Evolutionary conservation across 2,888 invertebrate genomes (phyloP).

Genomic region (Himalopsyche anomala): DNA sequence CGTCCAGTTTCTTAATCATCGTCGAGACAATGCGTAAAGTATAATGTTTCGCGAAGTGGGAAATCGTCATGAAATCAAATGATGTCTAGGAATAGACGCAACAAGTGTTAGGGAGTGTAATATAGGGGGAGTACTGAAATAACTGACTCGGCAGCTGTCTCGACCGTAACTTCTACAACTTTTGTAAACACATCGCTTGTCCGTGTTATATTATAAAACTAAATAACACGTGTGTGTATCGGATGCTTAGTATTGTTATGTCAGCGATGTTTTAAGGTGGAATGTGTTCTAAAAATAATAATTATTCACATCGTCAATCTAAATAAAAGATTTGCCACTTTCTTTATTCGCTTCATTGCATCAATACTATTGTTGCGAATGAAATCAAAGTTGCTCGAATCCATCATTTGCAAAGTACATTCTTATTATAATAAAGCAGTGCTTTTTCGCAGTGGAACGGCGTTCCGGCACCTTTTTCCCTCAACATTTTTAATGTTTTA

Average conservation of each 20-base stretch:
- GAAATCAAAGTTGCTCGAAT: too few species aligned
- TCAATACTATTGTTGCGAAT: too few species aligned
- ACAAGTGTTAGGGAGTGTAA: constrained; percentile 33
- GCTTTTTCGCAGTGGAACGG: too few species aligned
- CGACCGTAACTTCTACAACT: constrained; percentile 10
- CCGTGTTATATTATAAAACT: neutral
- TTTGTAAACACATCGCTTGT: constrained; percentile 16
- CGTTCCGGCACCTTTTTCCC: too few species aligned
- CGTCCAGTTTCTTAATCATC: neutral
- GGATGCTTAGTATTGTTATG: neutral
- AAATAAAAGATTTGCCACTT: too few species aligned
- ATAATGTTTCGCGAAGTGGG: constrained; percentile 33
- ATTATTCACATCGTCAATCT: too few species aligned
- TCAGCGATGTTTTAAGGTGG: constrained; percentile 4
- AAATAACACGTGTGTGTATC: constrained; percentile 10
- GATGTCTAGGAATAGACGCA: constrained; percentile 10
- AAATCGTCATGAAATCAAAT: constrained; percentile 4
- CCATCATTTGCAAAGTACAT: too few species aligned
- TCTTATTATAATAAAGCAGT: too few species aligned
- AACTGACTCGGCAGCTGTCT: constrained; percentile 28
- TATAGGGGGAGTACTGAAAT: constrained; percentile 21
- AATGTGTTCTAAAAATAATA: neutral
- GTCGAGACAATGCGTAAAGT: neutral
- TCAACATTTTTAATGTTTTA: too few species aligned
- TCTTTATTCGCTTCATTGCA: too few species aligned